Conservation (phyloP, 2,797 vertebrate species). For the Streptopelia turtur region DNA sequence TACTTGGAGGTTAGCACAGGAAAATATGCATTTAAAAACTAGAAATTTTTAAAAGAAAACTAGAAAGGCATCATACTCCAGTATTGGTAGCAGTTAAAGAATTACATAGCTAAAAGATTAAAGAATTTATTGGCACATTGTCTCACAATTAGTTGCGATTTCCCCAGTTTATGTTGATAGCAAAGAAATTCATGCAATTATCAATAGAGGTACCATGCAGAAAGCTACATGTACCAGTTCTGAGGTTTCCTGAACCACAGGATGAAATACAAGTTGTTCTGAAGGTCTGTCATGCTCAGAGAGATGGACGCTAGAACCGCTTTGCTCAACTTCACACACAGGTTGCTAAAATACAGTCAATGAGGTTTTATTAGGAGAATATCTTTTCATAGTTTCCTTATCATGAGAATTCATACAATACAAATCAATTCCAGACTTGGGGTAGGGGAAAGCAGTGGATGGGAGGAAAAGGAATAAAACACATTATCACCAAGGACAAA, state of each 20-base stretch:
- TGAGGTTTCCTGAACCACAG: background rate
- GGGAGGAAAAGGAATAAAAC: background rate
- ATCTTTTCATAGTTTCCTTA: background rate
- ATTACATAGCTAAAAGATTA: background rate
- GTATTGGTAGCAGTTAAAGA: background rate
- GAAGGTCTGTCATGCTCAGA: constrained; percentile 11
- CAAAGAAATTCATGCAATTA: background rate
- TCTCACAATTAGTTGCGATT: background rate
- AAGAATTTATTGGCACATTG: background rate
- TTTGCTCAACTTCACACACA: background rate
- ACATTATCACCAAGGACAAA: background rate
- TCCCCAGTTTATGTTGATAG: background rate
- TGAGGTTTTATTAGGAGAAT: background rate
- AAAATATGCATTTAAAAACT: background rate
- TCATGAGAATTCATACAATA: background rate
- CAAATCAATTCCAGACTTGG: background rate
- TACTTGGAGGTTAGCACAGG: background rate
- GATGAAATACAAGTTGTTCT: background rate
- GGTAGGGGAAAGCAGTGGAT: background rate
- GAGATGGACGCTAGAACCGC: background rate
- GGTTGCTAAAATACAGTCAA: constrained; percentile 55
- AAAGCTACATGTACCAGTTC: constrained; percentile 10
- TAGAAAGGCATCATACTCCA: background rate
- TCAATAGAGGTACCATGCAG: background rate
- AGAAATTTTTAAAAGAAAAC: background rate